phyloP scores from a whole-genome alignment of 2,797 vertebrate genomes.

The Xerus rutilus region DNA sequence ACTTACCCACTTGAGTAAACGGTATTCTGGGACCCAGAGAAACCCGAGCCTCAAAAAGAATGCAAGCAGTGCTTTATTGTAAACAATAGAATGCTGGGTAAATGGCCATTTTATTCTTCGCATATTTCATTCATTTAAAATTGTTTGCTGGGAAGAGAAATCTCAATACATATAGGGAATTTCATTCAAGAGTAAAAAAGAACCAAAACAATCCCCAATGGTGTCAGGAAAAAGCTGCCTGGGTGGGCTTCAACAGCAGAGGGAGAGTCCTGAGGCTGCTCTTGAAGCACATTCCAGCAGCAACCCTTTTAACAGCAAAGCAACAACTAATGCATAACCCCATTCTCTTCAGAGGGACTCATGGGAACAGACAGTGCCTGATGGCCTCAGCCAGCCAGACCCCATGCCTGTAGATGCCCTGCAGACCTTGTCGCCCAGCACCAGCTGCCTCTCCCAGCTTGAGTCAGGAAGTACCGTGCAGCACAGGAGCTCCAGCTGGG shows the following conservation, averaged over 20 bases:
- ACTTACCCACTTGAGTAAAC: background rate
- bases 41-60: background rate
- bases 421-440: conserved; percentile 82
- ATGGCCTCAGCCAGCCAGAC: conserved; percentile 90
- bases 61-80: fast-evolving
- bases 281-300: fast-evolving
- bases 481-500: conserved; percentile 90
- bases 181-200: background rate
- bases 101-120: background rate
- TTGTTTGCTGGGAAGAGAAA: background rate
- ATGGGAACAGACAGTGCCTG: conserved; percentile 92
- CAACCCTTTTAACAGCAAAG: background rate
- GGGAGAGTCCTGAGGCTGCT: background rate
- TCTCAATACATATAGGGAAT: background rate
- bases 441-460: conserved; percentile 88
- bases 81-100: background rate
- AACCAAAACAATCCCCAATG: background rate
- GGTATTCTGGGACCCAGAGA: background rate
- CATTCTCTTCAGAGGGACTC: conserved; percentile 91
- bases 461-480: conserved; percentile 88
- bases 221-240: background rate
- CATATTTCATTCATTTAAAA: background rate
- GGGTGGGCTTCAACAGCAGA: background rate
- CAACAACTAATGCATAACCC: background rate
- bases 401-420: conserved; percentile 88